Percentiles rank a stretch among this genome's conserved stretches.
Conservation (phyloP, 2,888 invertebrate species). For the Xylota sylvarum region DNA sequence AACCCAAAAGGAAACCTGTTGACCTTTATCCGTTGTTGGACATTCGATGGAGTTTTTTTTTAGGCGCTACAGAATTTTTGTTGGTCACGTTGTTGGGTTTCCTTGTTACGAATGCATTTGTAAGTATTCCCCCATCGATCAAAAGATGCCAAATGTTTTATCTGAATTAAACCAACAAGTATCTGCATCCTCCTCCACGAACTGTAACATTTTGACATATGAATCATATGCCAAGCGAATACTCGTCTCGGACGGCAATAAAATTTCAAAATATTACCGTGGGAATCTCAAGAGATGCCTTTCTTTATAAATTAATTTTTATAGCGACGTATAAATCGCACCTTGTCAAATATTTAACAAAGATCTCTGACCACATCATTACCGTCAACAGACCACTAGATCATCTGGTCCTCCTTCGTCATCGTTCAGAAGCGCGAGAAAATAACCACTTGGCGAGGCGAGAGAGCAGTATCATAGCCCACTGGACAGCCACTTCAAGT, state of each 20-base stretch:
- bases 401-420: slow-evolving; percentile 46
- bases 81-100: slow-evolving; percentile 24
- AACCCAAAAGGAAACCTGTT: slow-evolving; percentile 67
- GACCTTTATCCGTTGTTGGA: slow-evolving; percentile 54
- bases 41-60: slow-evolving; percentile 33
- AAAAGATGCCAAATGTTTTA: neutral
- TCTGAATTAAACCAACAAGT: slow-evolving; percentile 11
- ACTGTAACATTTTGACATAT: slow-evolving; percentile 30
- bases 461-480: slow-evolving; percentile 47
- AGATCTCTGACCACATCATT: slow-evolving; percentile 67
- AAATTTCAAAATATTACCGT: slow-evolving; percentile 53
- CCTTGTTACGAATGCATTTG: slow-evolving; percentile 26
- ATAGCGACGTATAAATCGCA: slow-evolving; percentile 65
- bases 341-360: slow-evolving; percentile 70
- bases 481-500: slow-evolving; percentile 36
- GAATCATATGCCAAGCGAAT: slow-evolving; percentile 33
- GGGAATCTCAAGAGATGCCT: slow-evolving; percentile 52
- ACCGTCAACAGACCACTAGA: slow-evolving; percentile 68
- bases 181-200: neutral
- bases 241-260: neutral
- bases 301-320: slow-evolving; percentile 56
- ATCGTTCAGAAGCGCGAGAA: slow-evolving; percentile 61
- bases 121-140: neutral
- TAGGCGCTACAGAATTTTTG: slow-evolving; percentile 24
- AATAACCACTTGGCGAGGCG: slow-evolving; percentile 45